Percentiles rank a stretch among this genome's conserved stretches.
Evolutionary conservation across 1,140 invertebrate species (phyloP).

Genomic region (Psilanteris sp.): DNA sequence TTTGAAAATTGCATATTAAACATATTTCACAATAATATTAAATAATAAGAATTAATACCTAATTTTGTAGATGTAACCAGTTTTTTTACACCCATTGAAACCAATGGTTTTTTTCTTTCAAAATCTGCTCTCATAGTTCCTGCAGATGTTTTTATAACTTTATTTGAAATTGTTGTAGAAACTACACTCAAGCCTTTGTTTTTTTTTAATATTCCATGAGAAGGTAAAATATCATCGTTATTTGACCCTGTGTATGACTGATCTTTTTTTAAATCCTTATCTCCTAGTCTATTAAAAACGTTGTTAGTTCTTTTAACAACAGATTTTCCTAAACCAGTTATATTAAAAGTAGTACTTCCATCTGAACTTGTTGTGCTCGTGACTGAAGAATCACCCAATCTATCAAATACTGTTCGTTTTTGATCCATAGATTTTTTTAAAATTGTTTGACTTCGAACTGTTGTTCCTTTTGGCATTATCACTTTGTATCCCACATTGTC

Average conservation of each 20-base stretch:
- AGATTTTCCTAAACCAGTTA: slow-evolving; percentile 75
- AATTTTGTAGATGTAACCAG: slow-evolving; percentile 67
- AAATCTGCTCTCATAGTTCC: slow-evolving; percentile 79
- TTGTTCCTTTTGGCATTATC: slow-evolving; percentile 76
- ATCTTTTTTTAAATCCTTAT: slow-evolving; percentile 71
- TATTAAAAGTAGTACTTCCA: slow-evolving; percentile 71
- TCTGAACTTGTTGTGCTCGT: slow-evolving; percentile 77
- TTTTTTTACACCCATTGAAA: slow-evolving; percentile 64
- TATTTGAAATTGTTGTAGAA: slow-evolving; percentile 57
- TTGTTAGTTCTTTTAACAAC: slow-evolving; percentile 71
- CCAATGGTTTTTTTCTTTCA: slow-evolving; percentile 69
- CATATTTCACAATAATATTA: no score
- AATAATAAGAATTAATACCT: slow-evolving; percentile 13
- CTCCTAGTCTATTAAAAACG: slow-evolving; percentile 77
- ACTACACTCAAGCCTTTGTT: slow-evolving; percentile 38
- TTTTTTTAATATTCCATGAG: slow-evolving; percentile 72
- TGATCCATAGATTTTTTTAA: slow-evolving; percentile 72
- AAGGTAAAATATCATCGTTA: slow-evolving; percentile 62
- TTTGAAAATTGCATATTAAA: slow-evolving; percentile 2
- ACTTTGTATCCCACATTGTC: slow-evolving; percentile 78
- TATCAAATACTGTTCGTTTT: slow-evolving; percentile 78
- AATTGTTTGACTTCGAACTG: slow-evolving; percentile 73
- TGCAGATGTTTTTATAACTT: slow-evolving; percentile 45
- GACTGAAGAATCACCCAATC: slow-evolving; percentile 77
- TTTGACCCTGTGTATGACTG: slow-evolving; percentile 61